These are phyloP conservation scores for Eurytoma californica DNA, from an alignment of 2,888 invertebrate genomes.

Conservation along the genomic window DNA sequence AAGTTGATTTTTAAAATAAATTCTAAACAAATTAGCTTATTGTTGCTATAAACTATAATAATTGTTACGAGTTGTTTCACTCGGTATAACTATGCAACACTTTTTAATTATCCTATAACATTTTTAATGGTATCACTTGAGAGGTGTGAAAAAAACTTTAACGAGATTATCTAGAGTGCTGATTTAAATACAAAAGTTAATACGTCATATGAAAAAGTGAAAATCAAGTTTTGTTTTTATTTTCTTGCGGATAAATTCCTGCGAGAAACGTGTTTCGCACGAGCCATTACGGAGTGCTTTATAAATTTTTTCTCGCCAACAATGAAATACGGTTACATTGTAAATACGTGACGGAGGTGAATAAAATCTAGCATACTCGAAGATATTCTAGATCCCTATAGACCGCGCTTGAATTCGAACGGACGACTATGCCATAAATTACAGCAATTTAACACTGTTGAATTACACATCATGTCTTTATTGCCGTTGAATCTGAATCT, in stretches of 20 bases:
- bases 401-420: conserved; percentile 39
- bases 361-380: conserved; percentile 28
- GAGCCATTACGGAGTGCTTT: not conserved
- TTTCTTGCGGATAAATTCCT: not conserved
- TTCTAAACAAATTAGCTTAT: too few species aligned
- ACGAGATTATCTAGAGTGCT: not conserved
- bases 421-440: conserved; percentile 24
- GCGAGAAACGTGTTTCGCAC: too few species aligned
- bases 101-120: too few species aligned
- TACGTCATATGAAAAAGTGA: not conserved
- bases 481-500: conserved; percentile 27
- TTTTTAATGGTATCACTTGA: too few species aligned
- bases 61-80: too few species aligned
- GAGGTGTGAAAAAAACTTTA: not conserved
- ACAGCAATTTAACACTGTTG: conserved; percentile 38
- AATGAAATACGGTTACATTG: conserved; percentile 7
- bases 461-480: conserved; percentile 29
- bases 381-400: not conserved
- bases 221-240: not conserved
- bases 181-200: not conserved
- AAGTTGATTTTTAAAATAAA: too few species aligned
- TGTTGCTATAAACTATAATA: too few species aligned
- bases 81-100: too few species aligned
- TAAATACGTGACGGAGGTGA: not conserved
- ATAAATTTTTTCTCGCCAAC: not conserved